These are phyloP conservation scores for Prorops nasuta DNA, from an alignment of 1,140 invertebrate genomes.

Conservation along the genomic window DNA sequence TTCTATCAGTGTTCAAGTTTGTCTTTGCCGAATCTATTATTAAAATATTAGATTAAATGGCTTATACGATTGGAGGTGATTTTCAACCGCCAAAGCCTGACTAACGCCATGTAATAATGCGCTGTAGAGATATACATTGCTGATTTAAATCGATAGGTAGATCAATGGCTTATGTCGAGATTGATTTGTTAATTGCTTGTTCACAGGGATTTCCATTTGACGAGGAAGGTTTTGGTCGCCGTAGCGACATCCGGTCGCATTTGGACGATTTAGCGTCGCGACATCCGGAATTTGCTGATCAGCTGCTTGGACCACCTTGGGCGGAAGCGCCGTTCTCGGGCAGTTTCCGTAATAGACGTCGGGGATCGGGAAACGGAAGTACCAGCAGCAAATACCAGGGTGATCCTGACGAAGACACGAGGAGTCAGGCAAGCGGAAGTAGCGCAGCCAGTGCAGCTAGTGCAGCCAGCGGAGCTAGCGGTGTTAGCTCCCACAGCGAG, in stretches of 20 bases:
- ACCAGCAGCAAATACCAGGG: slow-evolving; percentile 24
- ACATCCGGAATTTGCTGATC: slow-evolving; percentile 65
- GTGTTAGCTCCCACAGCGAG: slow-evolving; percentile 23
- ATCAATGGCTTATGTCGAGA: too few relatives aligned
- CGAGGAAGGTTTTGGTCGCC: slow-evolving; percentile 58
- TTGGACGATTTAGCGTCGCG: slow-evolving; percentile 61
- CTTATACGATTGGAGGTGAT: too few relatives aligned
- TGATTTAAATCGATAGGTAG: too few relatives aligned
- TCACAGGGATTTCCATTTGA: slow-evolving; percentile 70
- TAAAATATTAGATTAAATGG: too few relatives aligned
- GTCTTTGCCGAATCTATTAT: too few relatives aligned
- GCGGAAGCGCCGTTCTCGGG: slow-evolving; percentile 49
- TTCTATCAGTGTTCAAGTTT: too few relatives aligned
- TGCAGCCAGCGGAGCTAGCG: slow-evolving; percentile 42
- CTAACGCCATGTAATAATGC: too few relatives aligned
- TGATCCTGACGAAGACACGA: slow-evolving; percentile 49
- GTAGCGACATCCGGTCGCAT: slow-evolving; percentile 58
- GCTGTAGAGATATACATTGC: too few relatives aligned
- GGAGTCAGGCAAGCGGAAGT: slow-evolving; percentile 44
- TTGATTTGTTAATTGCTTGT: too few relatives aligned
- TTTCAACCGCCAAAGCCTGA: too few relatives aligned
- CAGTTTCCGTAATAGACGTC: slow-evolving; percentile 41
- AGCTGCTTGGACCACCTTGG: slow-evolving; percentile 54
- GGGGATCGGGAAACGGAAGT: slow-evolving; percentile 33
- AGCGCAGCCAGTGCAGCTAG: slow-evolving; percentile 47